Base-by-base conservation (phyloP, 2,797 vertebrate genomes). In the Phrynocephalus vlangalii region DNA sequence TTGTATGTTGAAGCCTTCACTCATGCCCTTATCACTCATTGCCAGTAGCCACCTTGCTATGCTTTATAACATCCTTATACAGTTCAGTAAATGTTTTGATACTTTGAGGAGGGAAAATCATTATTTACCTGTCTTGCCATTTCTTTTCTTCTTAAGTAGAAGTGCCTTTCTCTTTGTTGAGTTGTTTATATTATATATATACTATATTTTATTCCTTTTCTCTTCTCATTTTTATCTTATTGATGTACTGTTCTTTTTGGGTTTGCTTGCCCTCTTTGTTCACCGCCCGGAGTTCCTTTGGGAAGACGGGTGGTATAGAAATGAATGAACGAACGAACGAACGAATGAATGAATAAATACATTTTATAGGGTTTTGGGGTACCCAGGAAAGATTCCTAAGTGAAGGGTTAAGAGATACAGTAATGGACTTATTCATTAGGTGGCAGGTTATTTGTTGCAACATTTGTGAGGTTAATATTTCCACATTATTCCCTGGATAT, bases 391-490 rank as follows among this genome's bases (percentile, higher is more conserved):
- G 72, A 83, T 1, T 63, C 22, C 84, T 81, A 56, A 5, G 28
- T 82, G 72, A 81, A 88, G 91, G 48, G 44, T 77, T 90, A 18
- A 82, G 20, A 4, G 38, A 3, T 44, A 44, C 38, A 7, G 26
- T 80, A 72, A 83, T n/a, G 50, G 78, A 1, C 84, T 89, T 1
- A 0, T 79, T 90, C 2, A 0, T 89, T 92, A 88, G 72, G 22
- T 88, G 71, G 82, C 86, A 50, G 28, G 52, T 22, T 79, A 70
- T 84, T 82, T 80, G 67, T 90, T 87, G 72, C 91, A 91, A 67
- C 50, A 79, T 70, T 77, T 82, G 2, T 70, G 28, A 28, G 70
- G 72, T 91, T 92, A 89, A 24, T 30, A 11, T 88, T 94, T 87
- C 88, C 20, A 80, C 11, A 66, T 92, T 82, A 84, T 71, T 88